A percentile compares a stretch with the other conserved stretches of the same genome.
Conservation (phyloP, 2,797 vertebrate species). For the Hydrophis major region DNA sequence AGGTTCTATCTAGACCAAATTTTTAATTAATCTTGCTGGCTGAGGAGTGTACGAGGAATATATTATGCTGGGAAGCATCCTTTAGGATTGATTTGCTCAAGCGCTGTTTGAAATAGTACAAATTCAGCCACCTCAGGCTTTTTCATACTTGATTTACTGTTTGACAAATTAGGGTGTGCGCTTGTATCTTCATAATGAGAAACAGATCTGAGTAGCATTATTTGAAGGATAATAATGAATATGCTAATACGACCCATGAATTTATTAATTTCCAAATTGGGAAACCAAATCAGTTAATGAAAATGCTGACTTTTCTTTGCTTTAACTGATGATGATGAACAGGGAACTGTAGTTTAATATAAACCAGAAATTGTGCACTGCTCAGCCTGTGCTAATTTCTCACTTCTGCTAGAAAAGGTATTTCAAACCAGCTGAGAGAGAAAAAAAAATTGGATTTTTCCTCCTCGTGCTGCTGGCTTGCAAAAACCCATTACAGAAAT, state of each 20-base stretch:
- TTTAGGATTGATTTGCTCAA: not conserved
- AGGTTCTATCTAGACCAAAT: not conserved
- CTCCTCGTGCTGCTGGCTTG: not conserved
- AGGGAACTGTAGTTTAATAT: not conserved
- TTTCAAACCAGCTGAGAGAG: not conserved
- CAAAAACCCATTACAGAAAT: not conserved
- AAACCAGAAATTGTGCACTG: not conserved
- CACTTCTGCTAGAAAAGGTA: not conserved
- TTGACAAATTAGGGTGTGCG: not conserved
- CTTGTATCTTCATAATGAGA: slow-evolving; percentile 20
- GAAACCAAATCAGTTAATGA: not conserved
- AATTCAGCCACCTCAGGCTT: not conserved
- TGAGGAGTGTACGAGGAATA: not conserved
- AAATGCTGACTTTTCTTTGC: not conserved
- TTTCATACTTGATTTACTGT: not conserved
- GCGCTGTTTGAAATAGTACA: not conserved
- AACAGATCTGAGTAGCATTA: slow-evolving; percentile 18
- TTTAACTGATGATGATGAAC: not conserved
- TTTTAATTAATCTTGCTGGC: not conserved
- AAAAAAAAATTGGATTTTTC: not conserved
- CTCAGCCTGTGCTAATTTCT: not conserved
- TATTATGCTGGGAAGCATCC: not conserved
- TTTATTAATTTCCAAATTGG: not conserved
- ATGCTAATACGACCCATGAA: not conserved
- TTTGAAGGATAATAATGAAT: not conserved